Base-by-base conservation (phyloP, 2,113 vertebrate genomes). In the Anolis sagrei region DNA sequence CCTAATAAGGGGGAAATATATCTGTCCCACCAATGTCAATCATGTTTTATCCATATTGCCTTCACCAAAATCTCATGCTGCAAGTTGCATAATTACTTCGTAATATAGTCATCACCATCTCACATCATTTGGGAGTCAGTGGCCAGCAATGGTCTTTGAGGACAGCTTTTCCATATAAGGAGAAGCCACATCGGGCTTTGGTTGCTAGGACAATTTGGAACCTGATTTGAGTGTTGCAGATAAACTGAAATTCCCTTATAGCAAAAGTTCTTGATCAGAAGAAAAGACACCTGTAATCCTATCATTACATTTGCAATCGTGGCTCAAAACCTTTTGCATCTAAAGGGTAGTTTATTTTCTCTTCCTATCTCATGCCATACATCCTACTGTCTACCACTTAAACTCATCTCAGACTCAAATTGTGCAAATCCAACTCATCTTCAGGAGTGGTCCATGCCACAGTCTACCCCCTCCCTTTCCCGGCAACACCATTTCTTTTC, bases 361-460 rank as follows among this genome's bases (percentile, higher is more conserved):
- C 19, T 29, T 72, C 25, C 34, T 29, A 51, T 34, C 25, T 39
- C 32, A n/a, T 32, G 83, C 44, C 25, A 16, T 32, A 54, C 14
- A n/a, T 81, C 69, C 54, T 13, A 8, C 11, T 32, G 48, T 54
- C 58, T 58, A 27, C 39, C 29, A 66, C 23, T 51, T 36, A 81
- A 49, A 75, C 69, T 80, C 44, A 75, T 25, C 11, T 61, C 34
- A n/a, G 64, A 7, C 48, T 85, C 34, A 58, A 72, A 61, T 58
- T 79, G 58, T 80, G 72, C n/a, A 81, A 36, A 81, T 36, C 34
- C 58, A 49, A 75, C 58, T 66, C 58, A 36, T 74, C 84, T 75
- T 66, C 78, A 51, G 16, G 36, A 29, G 66, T 80, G 69, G 84
- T 7, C 39, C 70, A 36, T 36, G 39, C 68, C 70, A 79, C 39